Conservation (phyloP, 2,113 vertebrate genomes). For the Pipra filicauda region DNA sequence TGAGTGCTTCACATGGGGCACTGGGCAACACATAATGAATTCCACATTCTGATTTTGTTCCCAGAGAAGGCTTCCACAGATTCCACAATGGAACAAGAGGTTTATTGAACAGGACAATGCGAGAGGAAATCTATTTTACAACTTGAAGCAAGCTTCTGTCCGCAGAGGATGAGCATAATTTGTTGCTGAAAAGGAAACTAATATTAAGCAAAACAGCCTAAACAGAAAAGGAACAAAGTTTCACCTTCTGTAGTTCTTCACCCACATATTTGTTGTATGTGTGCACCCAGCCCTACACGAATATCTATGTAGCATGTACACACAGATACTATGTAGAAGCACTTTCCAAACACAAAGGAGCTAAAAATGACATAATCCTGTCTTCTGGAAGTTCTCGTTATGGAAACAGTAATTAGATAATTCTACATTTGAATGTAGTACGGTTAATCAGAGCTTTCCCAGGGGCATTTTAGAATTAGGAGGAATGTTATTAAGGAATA, state of each 20-base stretch:
- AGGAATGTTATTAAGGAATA: conserved; percentile 49
- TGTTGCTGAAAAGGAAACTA: conserved; percentile 20
- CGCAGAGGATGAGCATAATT: neutral
- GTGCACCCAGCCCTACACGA: neutral
- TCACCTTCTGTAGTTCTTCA: neutral
- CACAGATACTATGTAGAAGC: neutral
- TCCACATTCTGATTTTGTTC: conserved; percentile 56
- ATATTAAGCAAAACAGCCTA: neutral
- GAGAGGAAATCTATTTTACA: conserved; percentile 50
- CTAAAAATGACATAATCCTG: neutral
- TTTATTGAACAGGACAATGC: conserved; percentile 58
- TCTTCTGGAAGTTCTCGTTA: conserved; percentile 51
- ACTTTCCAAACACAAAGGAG: conserved; percentile 1
- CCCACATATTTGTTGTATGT: neutral
- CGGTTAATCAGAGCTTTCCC: conserved; percentile 52
- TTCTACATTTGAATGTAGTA: conserved; percentile 43
- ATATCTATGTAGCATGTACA: neutral
- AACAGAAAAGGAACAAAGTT: neutral
- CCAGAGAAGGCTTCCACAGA: conserved; percentile 49
- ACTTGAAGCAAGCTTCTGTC: conserved; percentile 12
- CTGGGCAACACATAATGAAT: conserved; percentile 40
- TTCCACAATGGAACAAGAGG: conserved; percentile 52
- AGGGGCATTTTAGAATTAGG: conserved; percentile 46
- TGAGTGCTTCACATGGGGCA: conserved; percentile 32
- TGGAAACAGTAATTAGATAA: conserved; percentile 39